Conservation (phyloP, 2,888 invertebrate genomes). For the Limnephilus marmoratus region DNA sequence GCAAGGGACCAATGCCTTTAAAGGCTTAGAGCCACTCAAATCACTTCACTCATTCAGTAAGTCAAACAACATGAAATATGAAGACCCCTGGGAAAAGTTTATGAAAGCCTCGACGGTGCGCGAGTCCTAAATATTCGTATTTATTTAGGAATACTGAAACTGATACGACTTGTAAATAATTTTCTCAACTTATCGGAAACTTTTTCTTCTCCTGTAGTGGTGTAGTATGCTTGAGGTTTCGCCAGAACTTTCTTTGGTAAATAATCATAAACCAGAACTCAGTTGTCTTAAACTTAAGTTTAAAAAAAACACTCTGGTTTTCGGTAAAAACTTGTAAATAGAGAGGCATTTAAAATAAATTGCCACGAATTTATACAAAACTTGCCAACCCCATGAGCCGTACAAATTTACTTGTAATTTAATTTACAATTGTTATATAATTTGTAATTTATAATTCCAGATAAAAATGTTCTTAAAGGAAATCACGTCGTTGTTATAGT, state of each 20-base stretch:
- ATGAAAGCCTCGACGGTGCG: neutral
- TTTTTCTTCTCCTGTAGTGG: neutral
- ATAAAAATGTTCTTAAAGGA: too few relatives aligned
- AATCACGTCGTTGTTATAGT: too few relatives aligned
- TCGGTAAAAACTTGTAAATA: too few relatives aligned
- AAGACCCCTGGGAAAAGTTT: neutral
- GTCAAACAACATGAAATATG: neutral
- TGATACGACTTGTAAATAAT: neutral
- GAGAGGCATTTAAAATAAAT: too few relatives aligned
- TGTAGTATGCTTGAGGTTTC: neutral
- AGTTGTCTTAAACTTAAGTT: neutral
- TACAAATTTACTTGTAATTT: too few relatives aligned
- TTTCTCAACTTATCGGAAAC: neutral
- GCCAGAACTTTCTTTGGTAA: neutral
- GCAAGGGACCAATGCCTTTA: slow-evolving; percentile 2
- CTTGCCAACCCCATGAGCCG: too few relatives aligned
- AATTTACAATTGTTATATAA: too few relatives aligned
- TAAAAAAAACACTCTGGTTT: too few relatives aligned
- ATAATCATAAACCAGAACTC: neutral
- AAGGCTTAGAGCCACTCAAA: neutral
- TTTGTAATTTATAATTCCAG: too few relatives aligned
- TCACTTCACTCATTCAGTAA: neutral
- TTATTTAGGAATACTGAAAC: neutral
- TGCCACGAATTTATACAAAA: too few relatives aligned
- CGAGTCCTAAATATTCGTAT: neutral